Percentiles rank a stretch among this genome's conserved stretches.
phyloP scores from a whole-genome alignment of 1,140 invertebrate species.

The Panonychus citri region DNA sequence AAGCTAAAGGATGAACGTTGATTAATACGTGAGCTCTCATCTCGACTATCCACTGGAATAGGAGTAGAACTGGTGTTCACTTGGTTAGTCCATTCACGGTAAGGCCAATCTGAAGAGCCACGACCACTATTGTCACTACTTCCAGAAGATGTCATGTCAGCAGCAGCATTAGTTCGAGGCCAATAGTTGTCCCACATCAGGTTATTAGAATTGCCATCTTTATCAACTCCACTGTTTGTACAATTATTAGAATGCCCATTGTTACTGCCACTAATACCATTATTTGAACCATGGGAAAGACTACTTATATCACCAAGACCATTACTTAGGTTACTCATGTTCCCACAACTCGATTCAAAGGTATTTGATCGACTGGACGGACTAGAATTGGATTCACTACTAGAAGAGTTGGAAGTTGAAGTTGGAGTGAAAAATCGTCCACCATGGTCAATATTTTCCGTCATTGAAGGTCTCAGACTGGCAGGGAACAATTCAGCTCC shows the following conservation, averaged over 20 bases:
- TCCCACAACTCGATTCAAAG: background rate
- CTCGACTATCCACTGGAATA: background rate
- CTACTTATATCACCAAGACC: background rate
- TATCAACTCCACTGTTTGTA: no score
- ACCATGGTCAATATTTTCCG: background rate
- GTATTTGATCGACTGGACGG: background rate
- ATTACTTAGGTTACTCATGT: background rate
- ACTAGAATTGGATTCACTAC: background rate
- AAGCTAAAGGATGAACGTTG: background rate
- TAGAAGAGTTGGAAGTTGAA: background rate
- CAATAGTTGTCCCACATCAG: background rate
- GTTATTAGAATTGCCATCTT: background rate
- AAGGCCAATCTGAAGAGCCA: no score
- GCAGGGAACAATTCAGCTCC: background rate
- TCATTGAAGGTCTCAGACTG: background rate
- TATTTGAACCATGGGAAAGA: background rate
- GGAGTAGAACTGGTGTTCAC: background rate
- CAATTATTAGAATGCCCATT: no score
- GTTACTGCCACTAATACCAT: no score
- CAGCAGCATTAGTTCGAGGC: background rate
- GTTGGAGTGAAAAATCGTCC: background rate
- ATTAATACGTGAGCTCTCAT: background rate
- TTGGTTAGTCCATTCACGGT: background rate
- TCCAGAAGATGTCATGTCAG: no score
- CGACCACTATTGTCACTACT: no score